phyloP scores from a whole-genome alignment of 2,797 vertebrate species.

The Cheirogaleus major region DNA sequence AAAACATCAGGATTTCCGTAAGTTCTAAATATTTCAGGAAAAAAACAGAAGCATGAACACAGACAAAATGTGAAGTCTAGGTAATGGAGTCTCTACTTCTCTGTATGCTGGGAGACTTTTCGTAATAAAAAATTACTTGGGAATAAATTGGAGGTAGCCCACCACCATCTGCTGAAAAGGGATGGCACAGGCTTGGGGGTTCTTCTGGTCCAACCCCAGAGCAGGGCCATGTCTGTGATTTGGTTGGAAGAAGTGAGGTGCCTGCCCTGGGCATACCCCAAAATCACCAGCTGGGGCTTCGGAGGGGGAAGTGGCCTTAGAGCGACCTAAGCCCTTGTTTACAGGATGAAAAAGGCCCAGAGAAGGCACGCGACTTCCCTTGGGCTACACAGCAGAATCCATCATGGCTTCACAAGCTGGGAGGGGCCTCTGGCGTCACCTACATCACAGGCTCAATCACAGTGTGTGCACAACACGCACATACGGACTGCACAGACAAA shows the following conservation, averaged over 20 bases:
- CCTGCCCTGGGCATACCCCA: too few species aligned
- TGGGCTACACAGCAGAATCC: not conserved
- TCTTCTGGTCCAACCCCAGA: not conserved
- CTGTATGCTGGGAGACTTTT: not conserved
- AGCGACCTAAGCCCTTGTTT: not conserved
- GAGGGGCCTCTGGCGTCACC: not conserved
- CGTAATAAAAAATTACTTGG: not conserved
- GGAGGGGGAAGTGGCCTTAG: not conserved
- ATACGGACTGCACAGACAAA: not conserved
- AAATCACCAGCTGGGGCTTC: not conserved
- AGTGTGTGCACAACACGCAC: accelerated
- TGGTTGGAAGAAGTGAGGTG: not conserved
- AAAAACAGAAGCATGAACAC: not conserved
- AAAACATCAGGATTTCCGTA: not conserved
- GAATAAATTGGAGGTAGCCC: not conserved
- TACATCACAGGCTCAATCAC: not conserved
- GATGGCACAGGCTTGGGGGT: not conserved
- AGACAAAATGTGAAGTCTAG: not conserved
- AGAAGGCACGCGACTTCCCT: not conserved
- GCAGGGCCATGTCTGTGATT: not conserved
- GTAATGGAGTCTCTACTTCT: not conserved
- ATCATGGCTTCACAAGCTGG: not conserved
- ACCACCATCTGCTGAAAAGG: not conserved
- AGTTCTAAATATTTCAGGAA: not conserved
- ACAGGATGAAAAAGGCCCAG: not conserved